Evolutionary conservation across 2,797 vertebrate genomes (phyloP).

Genomic region (Naso thynnoides): DNA sequence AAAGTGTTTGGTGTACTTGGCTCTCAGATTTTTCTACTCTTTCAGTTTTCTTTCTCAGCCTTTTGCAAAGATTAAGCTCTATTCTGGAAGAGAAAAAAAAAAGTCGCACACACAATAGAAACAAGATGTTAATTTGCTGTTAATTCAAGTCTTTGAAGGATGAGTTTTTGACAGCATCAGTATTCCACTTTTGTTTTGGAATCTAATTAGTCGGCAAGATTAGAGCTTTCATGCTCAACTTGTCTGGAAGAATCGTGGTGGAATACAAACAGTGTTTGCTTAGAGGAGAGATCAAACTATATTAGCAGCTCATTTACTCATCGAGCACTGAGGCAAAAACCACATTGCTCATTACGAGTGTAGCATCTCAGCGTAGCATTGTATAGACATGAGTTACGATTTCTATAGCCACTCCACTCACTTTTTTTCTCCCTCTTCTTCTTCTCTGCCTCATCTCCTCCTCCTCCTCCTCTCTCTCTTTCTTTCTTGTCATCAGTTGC

Average conservation of each 20-base stretch:
- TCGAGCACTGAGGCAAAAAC: conserved; percentile 62
- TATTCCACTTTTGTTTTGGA: conserved; percentile 77
- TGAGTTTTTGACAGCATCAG: conserved; percentile 74
- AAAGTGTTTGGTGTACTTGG: conserved; percentile 26
- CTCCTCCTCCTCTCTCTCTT: neutral
- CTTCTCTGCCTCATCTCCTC: neutral
- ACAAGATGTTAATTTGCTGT: conserved; percentile 77
- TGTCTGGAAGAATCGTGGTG: conserved; percentile 69
- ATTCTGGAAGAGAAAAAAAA: conserved; percentile 15
- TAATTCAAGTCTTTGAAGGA: conserved; percentile 73
- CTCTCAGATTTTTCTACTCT: conserved; percentile 37
- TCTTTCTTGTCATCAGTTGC: conserved; percentile 86
- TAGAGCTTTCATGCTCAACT: conserved; percentile 80
- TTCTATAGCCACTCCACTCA: conserved; percentile 40
- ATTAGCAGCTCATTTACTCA: conserved; percentile 76
- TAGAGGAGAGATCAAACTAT: conserved; percentile 69
- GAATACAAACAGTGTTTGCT: conserved; percentile 67
- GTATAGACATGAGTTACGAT: conserved; percentile 40
- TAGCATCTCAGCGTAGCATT: conserved; percentile 33
- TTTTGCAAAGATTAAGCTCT: conserved; percentile 43
- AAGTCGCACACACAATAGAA: conserved; percentile 54
- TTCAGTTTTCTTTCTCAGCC: conserved; percentile 33
- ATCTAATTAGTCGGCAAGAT: conserved; percentile 80
- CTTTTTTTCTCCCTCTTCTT: conserved; percentile 27
- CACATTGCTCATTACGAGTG: conserved; percentile 54